Base-by-base conservation (phyloP, 92 coral and sea anemone species). In the Umimayanthus kanabou region DNA sequence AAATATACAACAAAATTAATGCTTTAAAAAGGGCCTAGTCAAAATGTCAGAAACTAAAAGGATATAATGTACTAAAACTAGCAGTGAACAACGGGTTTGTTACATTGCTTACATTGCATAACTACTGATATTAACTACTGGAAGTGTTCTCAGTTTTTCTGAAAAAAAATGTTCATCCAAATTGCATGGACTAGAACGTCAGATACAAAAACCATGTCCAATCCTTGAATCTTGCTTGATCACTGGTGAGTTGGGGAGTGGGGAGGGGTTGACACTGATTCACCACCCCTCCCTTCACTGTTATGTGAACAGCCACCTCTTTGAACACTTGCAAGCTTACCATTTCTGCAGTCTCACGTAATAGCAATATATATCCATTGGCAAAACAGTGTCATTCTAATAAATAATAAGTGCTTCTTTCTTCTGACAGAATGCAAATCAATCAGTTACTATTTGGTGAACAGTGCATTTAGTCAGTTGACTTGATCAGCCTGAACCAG, bases 331-430 rank as follows among this genome's bases (percentile, higher is more conserved):
- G 58, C 18, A 61, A 3, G 40, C 11, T 72, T 72, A 8, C 8
- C 37, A 29, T 9, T 28, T 18, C 57, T 76, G 47, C 9, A 43
- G 22, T 40, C n/a, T 15, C 43, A 26, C 1, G 76, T 16, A 18
- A 18, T 5, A 39, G 47, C 30, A 20, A 20, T 18, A 40, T 18
- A 40, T 76, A 76, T 76, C 80, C 47, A 47, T 40, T 42, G 25
- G 39, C 37, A 43, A 76, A 76, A 76, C n/a, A 25, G 57, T 18
- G 55, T 18, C 55, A n/a, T 47, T 43, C 80, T 76, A 76, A 76
- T 76, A 76, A 76, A 76, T 76, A 76, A 76, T n/a, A 23, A 40
- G 80, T 76, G 58, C 80, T 76, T 39, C 25, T 40, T 33, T 43
- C 58, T 76, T 11, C 50, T 37, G 79, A 23, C 47, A 20, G 33